These are phyloP conservation scores for Limenitis camilla DNA, from an alignment of 2,888 invertebrate genomes.

Conservation along the genomic window DNA sequence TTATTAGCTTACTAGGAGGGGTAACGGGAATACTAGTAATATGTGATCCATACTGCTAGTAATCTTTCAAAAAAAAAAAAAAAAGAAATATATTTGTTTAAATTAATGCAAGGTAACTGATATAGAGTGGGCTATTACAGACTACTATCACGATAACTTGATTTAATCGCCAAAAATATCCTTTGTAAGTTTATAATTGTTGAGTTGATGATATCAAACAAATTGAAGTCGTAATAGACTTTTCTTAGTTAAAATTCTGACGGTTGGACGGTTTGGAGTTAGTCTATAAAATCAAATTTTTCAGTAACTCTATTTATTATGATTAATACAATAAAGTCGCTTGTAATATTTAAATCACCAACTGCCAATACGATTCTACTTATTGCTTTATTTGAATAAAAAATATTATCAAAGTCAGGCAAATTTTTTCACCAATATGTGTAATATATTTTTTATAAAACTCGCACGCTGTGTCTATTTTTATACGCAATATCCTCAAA, in stretches of 20 bases:
- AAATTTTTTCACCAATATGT: not conserved
- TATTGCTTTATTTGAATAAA: slow-evolving; percentile 36
- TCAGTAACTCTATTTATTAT: not conserved
- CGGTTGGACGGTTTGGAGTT: not conserved
- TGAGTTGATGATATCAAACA: not conserved
- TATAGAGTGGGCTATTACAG: too few species aligned
- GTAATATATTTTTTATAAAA: not conserved
- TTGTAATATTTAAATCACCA: slow-evolving; percentile 48
- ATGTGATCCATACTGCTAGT: too few species aligned
- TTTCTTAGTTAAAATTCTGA: not conserved
- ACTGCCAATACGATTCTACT: slow-evolving; percentile 35
- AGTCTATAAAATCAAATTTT: not conserved
- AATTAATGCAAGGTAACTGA: too few species aligned
- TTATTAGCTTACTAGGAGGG: too few species aligned
- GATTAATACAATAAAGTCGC: slow-evolving; percentile 11
- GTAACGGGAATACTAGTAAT: too few species aligned
- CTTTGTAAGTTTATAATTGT: not conserved
- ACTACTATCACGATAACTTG: too few species aligned
- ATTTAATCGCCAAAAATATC: too few species aligned
- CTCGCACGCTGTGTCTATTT: not conserved
- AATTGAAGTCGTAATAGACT: not conserved
- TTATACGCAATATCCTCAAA: not conserved
- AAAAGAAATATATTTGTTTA: too few species aligned
- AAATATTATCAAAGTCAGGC: not conserved
- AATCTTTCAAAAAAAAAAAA: too few species aligned